Conservation (phyloP, 2,888 invertebrate genomes). For the Acronicta psi region DNA sequence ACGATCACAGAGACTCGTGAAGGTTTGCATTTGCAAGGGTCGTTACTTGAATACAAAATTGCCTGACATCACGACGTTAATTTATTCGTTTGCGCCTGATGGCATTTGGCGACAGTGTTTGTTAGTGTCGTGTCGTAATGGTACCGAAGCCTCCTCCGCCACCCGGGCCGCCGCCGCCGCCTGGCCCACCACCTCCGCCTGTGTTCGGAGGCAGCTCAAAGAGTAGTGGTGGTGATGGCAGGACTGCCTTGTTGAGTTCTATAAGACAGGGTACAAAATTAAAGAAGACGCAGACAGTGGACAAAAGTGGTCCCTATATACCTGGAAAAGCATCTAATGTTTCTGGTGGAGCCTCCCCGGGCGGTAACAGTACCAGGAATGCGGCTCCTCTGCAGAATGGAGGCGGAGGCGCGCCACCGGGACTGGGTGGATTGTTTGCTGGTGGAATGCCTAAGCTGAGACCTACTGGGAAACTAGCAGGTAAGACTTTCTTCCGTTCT, state of each 20-base stretch:
- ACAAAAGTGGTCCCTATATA: slow-evolving; percentile 95
- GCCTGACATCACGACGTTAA: slow-evolving; percentile 43
- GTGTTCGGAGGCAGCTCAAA: slow-evolving; percentile 82
- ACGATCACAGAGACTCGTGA: slow-evolving; percentile 65
- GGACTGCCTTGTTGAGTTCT: slow-evolving; percentile 93
- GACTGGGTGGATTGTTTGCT: slow-evolving; percentile 93
- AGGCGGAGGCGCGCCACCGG: slow-evolving; percentile 67
- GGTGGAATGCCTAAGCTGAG: slow-evolving; percentile 95
- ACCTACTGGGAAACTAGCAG: slow-evolving; percentile 90
- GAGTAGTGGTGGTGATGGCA: slow-evolving; percentile 85
- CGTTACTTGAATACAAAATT: slow-evolving; percentile 52
- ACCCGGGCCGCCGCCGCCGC: slow-evolving; percentile 91
- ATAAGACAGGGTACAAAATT: slow-evolving; percentile 95
- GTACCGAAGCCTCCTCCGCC: slow-evolving; percentile 90
- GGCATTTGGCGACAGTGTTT: slow-evolving; percentile 64
- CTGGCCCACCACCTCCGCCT: slow-evolving; percentile 89
- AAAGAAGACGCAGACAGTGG: slow-evolving; percentile 96
- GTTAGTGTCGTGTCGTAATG: slow-evolving; percentile 64
- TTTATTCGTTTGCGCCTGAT: slow-evolving; percentile 59
- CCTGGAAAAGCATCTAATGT: slow-evolving; percentile 89
- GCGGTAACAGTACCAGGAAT: slow-evolving; percentile 75
- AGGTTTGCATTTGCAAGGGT: slow-evolving; percentile 52
- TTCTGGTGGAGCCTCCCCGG: slow-evolving; percentile 65
- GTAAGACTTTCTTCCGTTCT: slow-evolving; percentile 65
- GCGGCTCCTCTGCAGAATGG: slow-evolving; percentile 79